Evolutionary conservation across 2,888 invertebrate genomes (phyloP), one percentile per base, ranked within the genome.

Genomic region (Agrochola circellaris): DNA sequence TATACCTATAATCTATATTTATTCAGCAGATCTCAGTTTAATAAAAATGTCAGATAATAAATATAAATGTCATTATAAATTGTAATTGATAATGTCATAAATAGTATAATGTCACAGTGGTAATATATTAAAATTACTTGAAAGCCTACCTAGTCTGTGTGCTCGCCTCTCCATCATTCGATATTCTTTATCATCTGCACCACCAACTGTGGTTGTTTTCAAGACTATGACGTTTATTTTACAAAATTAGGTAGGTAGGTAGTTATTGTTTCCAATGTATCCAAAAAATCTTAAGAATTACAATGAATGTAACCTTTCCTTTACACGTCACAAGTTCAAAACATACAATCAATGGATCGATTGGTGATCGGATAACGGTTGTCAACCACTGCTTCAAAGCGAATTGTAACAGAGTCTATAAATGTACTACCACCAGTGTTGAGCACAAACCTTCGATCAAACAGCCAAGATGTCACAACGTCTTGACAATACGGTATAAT

Each of bases 391-490:
- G 93, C 45, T 75, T 75, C n/a, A 82, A 79, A 86, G 75, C 82
- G 89, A 90, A 92, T 90, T 90, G 91, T 90, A 87, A 90, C 90
- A 79, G 88, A 92, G 90, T 92, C 92, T 96, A 96, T 96, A 96
- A 96, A 96, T 95, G 91, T 91, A 89, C 93, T 86, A 89, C 88
- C 81, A 87, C 88, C 87, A 86, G 88, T 90, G 89, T 81, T 75
- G 42, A 65, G 78, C 83, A 84, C 90, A 93, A 93, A 95, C 90
- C 95, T 87, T 91, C 92, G 89, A 91, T 89, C 93, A 93, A 92
- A 89, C 90, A 79, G 86, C 91, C 95, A 93, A 94, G 95, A 96
- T 96, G 96, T 91, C 93, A 92, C 93, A 91, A 95, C 96, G 95
- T 92, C 89, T 87, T 80, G 87, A 91, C 77, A 90, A 89, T 82